Evolutionary conservation across 64 coral and sea anemone genomes (phyloP).

Genomic region (Anthopleura sola): DNA sequence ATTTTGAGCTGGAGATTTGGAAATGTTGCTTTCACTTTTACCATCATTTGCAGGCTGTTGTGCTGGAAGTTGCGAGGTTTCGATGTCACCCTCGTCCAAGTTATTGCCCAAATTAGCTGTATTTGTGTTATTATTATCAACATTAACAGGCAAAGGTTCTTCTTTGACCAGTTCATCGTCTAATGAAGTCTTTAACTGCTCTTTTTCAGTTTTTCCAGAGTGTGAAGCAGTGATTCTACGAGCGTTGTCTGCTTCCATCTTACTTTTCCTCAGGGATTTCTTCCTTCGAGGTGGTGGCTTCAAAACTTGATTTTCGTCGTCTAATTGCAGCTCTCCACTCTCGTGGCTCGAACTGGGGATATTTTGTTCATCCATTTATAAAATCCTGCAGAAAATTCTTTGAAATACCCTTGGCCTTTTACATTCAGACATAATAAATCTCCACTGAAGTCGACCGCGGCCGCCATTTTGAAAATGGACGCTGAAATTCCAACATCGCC

Average conservation of each 20-base stretch:
- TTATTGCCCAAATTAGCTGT: not conserved
- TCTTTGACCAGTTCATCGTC: not conserved
- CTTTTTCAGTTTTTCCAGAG: not conserved
- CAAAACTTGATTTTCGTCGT: not conserved
- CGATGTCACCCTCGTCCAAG: not conserved
- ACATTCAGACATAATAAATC: not conserved
- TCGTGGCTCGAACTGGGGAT: not conserved
- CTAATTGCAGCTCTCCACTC: not conserved
- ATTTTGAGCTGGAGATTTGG: not conserved
- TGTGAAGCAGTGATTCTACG: not conserved
- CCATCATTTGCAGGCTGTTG: not conserved
- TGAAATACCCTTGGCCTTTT: not conserved
- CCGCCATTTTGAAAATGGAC: not conserved
- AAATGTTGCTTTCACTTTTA: not conserved
- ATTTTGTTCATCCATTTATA: not conserved
- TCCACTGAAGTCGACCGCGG: not conserved
- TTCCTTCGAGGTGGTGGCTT: slow-evolving; percentile 1
- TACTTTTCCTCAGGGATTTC: not conserved
- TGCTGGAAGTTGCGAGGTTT: not conserved
- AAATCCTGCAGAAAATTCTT: not conserved
- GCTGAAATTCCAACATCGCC: not conserved
- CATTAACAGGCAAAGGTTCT: not conserved
- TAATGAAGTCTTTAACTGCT: not conserved
- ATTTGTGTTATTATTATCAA: not conserved
- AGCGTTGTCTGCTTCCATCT: not conserved